Evolutionary conservation across 92 coral and sea anemone genomes (phyloP).

Genomic region (Metridium senile): DNA sequence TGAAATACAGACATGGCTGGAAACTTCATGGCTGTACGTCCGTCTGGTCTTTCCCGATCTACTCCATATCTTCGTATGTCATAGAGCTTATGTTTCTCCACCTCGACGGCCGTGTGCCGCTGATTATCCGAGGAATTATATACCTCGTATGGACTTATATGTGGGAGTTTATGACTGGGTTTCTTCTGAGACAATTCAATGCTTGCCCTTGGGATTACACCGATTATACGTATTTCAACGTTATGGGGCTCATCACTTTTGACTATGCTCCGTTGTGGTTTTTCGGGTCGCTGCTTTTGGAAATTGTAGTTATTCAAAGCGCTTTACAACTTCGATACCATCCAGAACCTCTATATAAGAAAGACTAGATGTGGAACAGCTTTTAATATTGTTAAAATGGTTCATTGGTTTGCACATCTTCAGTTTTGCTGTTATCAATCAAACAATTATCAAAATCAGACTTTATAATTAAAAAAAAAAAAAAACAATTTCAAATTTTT

Average conservation of each 20-base stretch:
- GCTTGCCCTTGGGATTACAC: constrained; percentile 99
- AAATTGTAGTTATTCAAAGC: constrained; percentile 81
- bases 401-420: too few relatives aligned
- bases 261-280: constrained; percentile 98
- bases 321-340: constrained; percentile 84
- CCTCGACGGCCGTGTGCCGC: constrained; percentile 72
- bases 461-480: too few relatives aligned
- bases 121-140: constrained; percentile 76
- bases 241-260: constrained; percentile 90
- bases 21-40: constrained; percentile 97
- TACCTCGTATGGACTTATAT: constrained; percentile 87
- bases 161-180: constrained; percentile 91
- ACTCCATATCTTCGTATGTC: constrained; percentile 70
- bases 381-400: too few relatives aligned
- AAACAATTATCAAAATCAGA: too few relatives aligned
- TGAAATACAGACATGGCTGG: constrained; percentile 88
- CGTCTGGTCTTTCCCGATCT: constrained; percentile 96
- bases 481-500: too few relatives aligned
- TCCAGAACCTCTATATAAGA: constrained; percentile 4
- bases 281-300: constrained; percentile 78
- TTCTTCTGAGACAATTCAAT: constrained; percentile 79
- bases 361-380: constrained; percentile 13
- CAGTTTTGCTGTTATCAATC: too few relatives aligned
- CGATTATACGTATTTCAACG: constrained; percentile 76
- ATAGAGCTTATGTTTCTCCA: constrained; percentile 78